Base-by-base conservation (phyloP, 2,888 invertebrate species). In the Hyposoter didymator region DNA sequence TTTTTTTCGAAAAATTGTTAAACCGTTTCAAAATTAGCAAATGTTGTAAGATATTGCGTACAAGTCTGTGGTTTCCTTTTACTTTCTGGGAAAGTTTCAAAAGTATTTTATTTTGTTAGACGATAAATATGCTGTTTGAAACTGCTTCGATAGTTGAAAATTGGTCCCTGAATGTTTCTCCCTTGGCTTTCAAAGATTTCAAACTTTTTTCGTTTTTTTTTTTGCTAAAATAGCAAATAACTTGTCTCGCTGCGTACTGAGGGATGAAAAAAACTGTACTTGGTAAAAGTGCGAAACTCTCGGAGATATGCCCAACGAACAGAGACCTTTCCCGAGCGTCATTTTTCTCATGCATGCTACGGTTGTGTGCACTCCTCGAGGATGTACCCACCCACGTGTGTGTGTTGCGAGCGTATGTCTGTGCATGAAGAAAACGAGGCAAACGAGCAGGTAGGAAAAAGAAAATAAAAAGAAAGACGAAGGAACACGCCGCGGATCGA, bases 401-500 rank as follows among this genome's bases (percentile, higher is more conserved):
- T 4, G 75, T 10, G 35, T 69, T 17, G 17, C 49, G 8, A 14
- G 19, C 19, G n/a, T 10, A 28, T 14, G 47, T 52, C 47, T 28
- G 19, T 12, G 62, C 43, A 47, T 35, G 79, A 74, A 55, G 32
- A 35, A 76, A 70, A 59, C 59, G 75, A 59, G 72, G 78, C 72
- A 76, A 62, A 79, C 70, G 70, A 73, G 55, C 17, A 14, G 52
- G 47, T 35, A 76, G 45, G 19, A 45, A 32, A 45, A 47, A 74
- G 69, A 67, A 39, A 52, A 75, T 64, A 47, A 55, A 62, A 75
- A 84, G 66, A 47, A 49, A 49, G 64, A n/a, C n/a, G n/a, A 52
- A 52, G 35, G 45, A 85, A 74, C 62, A 78, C 22, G 75, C 45
- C n/a, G 78, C n/a, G 78, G 76, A 84, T 78, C 81, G 81, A 78